Conservation (phyloP, 2,797 vertebrate species). For the Lithobates pipiens region DNA sequence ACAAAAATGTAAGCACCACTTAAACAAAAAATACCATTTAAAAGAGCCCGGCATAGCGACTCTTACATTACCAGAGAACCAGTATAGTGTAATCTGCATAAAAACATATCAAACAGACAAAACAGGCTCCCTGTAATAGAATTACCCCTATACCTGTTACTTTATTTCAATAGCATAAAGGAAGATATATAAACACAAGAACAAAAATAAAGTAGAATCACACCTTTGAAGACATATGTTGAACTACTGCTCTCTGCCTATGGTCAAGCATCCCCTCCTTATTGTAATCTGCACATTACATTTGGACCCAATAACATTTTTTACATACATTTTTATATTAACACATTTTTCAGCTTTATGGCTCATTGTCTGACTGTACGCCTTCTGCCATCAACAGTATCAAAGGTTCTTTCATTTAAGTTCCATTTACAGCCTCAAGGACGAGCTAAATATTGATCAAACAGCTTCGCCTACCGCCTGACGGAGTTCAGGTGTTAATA, state of each 20-base stretch:
- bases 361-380: slow-evolving; percentile 11
- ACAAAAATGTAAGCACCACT: no score
- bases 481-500: slow-evolving; percentile 39
- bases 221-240: no score
- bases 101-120: no score
- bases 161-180: no score
- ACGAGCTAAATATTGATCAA: slow-evolving; percentile 64
- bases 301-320: neutral
- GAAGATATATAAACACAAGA: no score
- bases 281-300: neutral
- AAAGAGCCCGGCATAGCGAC: no score
- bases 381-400: slow-evolving; percentile 9
- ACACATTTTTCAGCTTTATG: neutral
- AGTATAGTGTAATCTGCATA: no score
- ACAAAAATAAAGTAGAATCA: no score
- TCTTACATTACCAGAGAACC: no score
- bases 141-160: no score
- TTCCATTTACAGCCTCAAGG: slow-evolving; percentile 68
- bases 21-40: no score
- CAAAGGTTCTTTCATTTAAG: slow-evolving; percentile 20
- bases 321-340: neutral
- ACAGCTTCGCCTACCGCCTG: neutral
- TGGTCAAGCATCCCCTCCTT: neutral
- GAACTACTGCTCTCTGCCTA: neutral
- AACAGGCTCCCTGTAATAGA: no score